phyloP scores from a whole-genome alignment of 2,113 vertebrate species.

The Tor tambroides region DNA sequence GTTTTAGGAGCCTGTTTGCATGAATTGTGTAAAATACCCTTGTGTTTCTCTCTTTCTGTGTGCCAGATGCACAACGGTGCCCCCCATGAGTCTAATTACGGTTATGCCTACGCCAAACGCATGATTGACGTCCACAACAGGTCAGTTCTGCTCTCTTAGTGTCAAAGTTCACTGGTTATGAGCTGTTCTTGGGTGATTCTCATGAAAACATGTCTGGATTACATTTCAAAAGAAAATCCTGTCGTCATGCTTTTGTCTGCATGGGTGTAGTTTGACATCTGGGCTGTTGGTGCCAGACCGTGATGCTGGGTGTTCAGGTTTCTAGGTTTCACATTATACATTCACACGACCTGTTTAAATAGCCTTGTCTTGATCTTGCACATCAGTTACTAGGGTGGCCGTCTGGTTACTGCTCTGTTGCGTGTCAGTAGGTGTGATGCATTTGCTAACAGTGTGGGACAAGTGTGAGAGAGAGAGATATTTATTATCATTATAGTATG shows the following conservation, averaged over 20 bases:
- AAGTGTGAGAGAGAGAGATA: no score
- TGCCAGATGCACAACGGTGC: slow-evolving; percentile 90
- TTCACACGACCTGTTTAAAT: neutral
- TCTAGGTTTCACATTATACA: neutral
- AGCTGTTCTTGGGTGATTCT: neutral
- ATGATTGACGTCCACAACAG: slow-evolving; percentile 95
- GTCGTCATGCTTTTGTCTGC: neutral
- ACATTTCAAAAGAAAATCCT: neutral
- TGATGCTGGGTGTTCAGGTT: neutral
- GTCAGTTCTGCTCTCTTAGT: slow-evolving; percentile 63
- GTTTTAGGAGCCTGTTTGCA: neutral
- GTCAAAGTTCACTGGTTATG: neutral
- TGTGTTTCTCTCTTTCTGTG: slow-evolving; percentile 10
- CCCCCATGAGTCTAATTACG: slow-evolving; percentile 92
- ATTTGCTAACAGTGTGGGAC: no score
- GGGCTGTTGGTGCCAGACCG: neutral
- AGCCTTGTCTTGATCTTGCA: no score
- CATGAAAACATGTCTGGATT: neutral
- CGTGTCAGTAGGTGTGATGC: no score
- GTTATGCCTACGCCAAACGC: slow-evolving; percentile 94
- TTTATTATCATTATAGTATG: no score
- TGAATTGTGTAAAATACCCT: neutral
- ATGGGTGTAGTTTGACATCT: neutral
- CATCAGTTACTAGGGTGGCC: no score
- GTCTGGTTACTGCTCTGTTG: no score